Evolutionary conservation across 2,888 invertebrate genomes (phyloP).

Genomic region (Dilophus febrilis): DNA sequence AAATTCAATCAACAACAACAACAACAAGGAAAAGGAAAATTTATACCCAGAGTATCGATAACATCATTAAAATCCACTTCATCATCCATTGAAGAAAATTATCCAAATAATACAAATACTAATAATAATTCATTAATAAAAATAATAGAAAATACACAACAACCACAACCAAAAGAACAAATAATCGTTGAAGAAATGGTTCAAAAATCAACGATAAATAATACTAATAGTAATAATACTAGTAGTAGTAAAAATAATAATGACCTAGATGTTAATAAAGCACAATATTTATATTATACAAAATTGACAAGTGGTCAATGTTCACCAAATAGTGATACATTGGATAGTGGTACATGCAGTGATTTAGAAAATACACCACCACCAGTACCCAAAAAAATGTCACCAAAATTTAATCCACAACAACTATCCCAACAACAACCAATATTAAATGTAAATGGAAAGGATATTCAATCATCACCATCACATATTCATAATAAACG

Average conservation of each 20-base stretch:
- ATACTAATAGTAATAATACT: too few relatives aligned
- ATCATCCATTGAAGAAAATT: neutral
- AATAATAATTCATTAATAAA: neutral
- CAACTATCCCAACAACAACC: neutral
- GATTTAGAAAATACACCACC: constrained; percentile 51
- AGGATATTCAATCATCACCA: constrained; percentile 35
- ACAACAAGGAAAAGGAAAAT: constrained; percentile 3
- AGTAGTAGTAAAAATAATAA: constrained; percentile 10
- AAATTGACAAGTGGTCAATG: constrained; percentile 66
- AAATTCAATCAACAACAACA: neutral
- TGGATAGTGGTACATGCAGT: constrained; percentile 74
- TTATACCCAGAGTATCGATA: constrained; percentile 9
- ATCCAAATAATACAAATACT: neutral
- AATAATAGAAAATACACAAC: neutral
- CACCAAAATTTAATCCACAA: constrained; percentile 22
- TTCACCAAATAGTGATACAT: constrained; percentile 61
- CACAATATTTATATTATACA: constrained; percentile 27
- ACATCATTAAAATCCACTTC: constrained; percentile 7
- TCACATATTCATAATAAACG: constrained; percentile 49
- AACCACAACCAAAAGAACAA: neutral
- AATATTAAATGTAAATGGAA: too few relatives aligned
- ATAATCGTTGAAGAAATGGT: constrained; percentile 11
- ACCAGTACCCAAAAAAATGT: constrained; percentile 48
- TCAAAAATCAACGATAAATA: constrained; percentile 13
- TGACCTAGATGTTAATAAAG: constrained; percentile 21